These are phyloP conservation scores for Shinisaurus crocodilurus DNA, from an alignment of 2,113 vertebrate species.

Conservation along the genomic window DNA sequence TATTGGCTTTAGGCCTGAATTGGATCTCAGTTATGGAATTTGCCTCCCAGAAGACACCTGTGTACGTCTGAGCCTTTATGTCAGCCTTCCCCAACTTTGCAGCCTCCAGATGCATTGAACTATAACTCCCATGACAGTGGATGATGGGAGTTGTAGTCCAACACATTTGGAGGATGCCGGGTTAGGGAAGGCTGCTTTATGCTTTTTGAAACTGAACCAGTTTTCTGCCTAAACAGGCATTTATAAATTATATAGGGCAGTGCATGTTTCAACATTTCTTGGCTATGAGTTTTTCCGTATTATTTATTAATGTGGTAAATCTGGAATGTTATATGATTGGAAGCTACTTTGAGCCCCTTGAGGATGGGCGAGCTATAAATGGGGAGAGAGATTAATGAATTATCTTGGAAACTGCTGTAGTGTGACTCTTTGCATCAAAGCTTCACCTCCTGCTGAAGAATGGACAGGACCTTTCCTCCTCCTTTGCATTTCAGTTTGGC, in stretches of 20 bases:
- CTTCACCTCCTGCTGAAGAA: not conserved
- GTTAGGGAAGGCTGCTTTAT: not conserved
- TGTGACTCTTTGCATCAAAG: accelerated
- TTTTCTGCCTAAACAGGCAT: not conserved
- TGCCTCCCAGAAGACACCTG: not conserved
- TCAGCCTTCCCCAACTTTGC: no score
- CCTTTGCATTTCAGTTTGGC: not conserved
- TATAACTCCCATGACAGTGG: no score
- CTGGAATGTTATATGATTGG: not conserved
- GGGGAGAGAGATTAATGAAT: not conserved
- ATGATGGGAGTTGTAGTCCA: no score
- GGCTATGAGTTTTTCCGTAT: not conserved
- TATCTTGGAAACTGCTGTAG: not conserved
- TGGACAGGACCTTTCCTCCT: not conserved
- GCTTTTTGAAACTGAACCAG: not conserved
- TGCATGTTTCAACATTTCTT: not conserved
- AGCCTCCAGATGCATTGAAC: no score
- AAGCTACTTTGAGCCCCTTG: not conserved
- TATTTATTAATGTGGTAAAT: not conserved
- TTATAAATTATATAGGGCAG: not conserved
- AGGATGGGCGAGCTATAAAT: not conserved
- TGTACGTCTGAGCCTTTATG: not conserved
- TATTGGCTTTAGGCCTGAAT: not conserved
- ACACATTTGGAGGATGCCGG: no score
- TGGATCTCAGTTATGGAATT: not conserved